phyloP scores from a whole-genome alignment of 2,113 vertebrate genomes.

The Ammospiza caudacuta region DNA sequence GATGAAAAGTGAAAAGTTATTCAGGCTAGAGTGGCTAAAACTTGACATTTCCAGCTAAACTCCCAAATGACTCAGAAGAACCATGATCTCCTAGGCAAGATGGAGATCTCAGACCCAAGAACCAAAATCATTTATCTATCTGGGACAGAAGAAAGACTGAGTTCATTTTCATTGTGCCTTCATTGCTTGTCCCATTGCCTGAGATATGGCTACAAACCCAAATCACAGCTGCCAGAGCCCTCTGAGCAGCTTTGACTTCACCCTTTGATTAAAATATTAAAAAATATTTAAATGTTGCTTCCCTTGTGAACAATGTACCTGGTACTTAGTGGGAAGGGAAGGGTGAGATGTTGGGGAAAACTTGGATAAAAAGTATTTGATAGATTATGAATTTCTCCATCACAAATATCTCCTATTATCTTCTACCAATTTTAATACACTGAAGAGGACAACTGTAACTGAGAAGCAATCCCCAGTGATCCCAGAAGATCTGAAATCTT shows the following conservation, averaged over 20 bases:
- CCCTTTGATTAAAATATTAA: not conserved
- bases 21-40: not conserved
- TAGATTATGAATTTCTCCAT: not conserved
- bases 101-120: not conserved
- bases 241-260: not conserved
- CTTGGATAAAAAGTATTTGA: not conserved
- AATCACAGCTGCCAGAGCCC: not conserved
- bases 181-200: not conserved
- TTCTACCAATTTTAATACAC: not conserved
- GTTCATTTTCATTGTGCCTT: not conserved
- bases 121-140: fast-evolving
- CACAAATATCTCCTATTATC: not conserved
- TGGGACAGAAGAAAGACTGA: not conserved
- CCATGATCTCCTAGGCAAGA: not conserved
- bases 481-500: not conserved
- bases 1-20: not conserved
- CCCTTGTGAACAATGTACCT: not conserved
- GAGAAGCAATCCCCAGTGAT: not conserved
- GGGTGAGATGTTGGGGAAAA: not conserved
- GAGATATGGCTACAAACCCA: not conserved
- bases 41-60: not conserved
- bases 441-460: not conserved
- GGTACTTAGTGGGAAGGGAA: not conserved
- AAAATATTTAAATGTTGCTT: not conserved
- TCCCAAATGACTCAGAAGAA: not conserved